A percentile compares a stretch with the other conserved stretches of the same genome.
Conservation (phyloP, 2,888 invertebrate genomes). For the Ryuthela nishihirai region DNA sequence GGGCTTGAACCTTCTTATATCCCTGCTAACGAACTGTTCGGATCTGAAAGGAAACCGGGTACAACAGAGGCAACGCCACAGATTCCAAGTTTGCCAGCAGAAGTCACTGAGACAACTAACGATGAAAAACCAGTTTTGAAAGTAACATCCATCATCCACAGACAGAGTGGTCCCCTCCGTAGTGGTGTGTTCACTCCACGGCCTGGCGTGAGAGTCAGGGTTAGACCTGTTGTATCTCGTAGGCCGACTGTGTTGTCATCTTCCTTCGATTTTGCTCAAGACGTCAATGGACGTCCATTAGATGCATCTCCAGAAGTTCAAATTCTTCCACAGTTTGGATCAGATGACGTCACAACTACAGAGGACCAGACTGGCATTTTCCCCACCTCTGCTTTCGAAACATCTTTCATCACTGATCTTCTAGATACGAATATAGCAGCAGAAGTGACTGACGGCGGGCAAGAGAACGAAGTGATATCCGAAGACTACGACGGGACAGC, state of each 20-base stretch:
- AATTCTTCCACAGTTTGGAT: conserved; percentile 8
- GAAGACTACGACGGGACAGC: conserved; percentile 6
- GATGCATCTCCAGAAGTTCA: background rate
- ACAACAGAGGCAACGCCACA: conserved; percentile 16
- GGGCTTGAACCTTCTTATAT: conserved; percentile 33
- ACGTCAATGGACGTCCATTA: conserved; percentile 12
- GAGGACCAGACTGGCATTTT: too few species aligned
- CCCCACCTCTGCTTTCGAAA: conserved; percentile 21
- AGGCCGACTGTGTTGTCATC: conserved; percentile 20
- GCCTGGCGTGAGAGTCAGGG: conserved; percentile 40
- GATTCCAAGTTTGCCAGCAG: background rate
- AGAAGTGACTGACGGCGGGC: background rate
- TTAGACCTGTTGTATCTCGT: conserved; percentile 27
- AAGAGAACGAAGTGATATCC: conserved; percentile 12
- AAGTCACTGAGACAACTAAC: background rate
- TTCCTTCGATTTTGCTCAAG: conserved; percentile 29
- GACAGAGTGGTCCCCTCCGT: conserved; percentile 14
- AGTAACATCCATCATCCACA: conserved; percentile 33
- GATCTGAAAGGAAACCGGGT: conserved; percentile 1
- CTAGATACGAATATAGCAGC: background rate
- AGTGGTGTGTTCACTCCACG: conserved; percentile 30
- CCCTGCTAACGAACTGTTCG: conserved; percentile 19
- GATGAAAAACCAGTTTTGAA: conserved; percentile 14
- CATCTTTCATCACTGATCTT: conserved; percentile 5
- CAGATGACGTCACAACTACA: conserved; percentile 6